These are phyloP conservation scores for Cairina moschata DNA, from an alignment of 2,113 vertebrate genomes.

Conservation along the genomic window DNA sequence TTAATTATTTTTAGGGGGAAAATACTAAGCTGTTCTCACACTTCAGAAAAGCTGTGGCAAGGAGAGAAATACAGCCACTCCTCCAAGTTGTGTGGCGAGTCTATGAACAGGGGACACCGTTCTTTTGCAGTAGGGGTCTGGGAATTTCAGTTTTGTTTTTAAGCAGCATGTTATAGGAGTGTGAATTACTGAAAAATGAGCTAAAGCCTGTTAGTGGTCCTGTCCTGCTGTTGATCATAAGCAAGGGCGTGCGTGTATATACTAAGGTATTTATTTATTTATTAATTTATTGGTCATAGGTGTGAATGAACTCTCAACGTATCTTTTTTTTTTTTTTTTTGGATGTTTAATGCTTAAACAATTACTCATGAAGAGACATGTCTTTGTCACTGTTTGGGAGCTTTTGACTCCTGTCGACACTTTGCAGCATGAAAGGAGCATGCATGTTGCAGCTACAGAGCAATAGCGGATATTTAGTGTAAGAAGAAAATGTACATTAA, in stretches of 20 bases:
- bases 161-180: not conserved
- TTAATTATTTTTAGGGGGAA: not conserved
- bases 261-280: not conserved
- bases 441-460: not conserved
- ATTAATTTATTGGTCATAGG: not conserved
- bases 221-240: not conserved
- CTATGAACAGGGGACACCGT: too few relatives aligned
- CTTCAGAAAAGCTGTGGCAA: not conserved
- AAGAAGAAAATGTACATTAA: not conserved
- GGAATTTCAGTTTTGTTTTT: not conserved
- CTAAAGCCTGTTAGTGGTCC: not conserved
- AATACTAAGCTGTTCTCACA: not conserved
- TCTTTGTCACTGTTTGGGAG: not conserved
- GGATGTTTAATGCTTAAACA: not conserved
- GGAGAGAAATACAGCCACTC: not conserved
- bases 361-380: not conserved
- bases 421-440: not conserved
- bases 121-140: not conserved
- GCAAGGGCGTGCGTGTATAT: not conserved
- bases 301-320: not conserved
- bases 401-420: not conserved
- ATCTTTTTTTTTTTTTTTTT: not conserved
- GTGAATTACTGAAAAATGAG: not conserved
- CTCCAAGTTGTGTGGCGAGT: fast-evolving
- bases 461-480: not conserved